Percentiles rank a stretch among this genome's conserved stretches.
Conservation (phyloP, 2,113 vertebrate genomes). For the Tenebrosternarchus preto region DNA sequence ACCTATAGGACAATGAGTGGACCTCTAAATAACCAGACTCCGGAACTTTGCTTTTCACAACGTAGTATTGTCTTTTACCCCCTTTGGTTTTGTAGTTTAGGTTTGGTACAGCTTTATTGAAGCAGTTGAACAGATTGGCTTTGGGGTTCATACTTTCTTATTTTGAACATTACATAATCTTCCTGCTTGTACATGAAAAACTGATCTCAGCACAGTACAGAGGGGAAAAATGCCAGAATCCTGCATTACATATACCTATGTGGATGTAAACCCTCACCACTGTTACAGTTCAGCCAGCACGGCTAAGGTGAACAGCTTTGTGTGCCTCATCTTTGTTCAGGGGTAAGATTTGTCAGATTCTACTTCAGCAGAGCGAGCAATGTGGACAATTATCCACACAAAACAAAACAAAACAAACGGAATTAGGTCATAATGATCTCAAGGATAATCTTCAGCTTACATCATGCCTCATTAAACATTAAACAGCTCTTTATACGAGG, state of each 20-base stretch:
- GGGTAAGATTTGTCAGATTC: slow-evolving; percentile 16
- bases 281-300: background rate
- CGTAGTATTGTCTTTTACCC: slow-evolving; percentile 7
- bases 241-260: background rate
- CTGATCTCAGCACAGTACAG: background rate
- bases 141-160: background rate
- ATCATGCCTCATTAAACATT: slow-evolving; percentile 41
- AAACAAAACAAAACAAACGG: slow-evolving; percentile 16
- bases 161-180: too few relatives aligned
- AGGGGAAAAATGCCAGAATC: background rate
- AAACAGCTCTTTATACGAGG: slow-evolving; percentile 52
- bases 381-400: slow-evolving; percentile 33
- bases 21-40: slow-evolving; percentile 45
- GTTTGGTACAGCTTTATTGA: slow-evolving; percentile 42
- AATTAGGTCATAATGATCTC: slow-evolving; percentile 14
- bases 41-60: slow-evolving; percentile 28
- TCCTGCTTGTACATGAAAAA: background rate
- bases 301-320: slow-evolving; percentile 1
- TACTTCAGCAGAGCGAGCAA: background rate
- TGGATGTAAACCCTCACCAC: background rate
- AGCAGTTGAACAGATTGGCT: background rate
- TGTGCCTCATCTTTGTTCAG: background rate
- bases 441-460: background rate
- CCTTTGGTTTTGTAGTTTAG: background rate
- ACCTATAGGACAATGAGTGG: slow-evolving; percentile 60